Conservation (phyloP, 2,888 invertebrate species). For the Elmis aenea region DNA sequence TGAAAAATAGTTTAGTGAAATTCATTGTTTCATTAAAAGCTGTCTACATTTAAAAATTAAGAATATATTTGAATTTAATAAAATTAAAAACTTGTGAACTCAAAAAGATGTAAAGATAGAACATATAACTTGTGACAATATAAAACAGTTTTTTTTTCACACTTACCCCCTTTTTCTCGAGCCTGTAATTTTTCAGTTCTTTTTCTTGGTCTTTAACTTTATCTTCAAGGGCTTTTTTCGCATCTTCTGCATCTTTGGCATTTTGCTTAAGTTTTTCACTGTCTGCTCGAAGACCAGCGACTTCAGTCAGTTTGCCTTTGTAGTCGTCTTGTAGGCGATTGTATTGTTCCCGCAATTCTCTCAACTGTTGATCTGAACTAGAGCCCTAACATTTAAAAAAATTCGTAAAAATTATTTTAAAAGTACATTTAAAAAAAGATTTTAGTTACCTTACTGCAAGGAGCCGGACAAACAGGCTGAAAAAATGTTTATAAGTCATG, state of each 20-base stretch:
- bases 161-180: conserved; percentile 37
- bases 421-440: background rate
- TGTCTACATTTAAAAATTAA: too few species aligned
- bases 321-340: conserved; percentile 61
- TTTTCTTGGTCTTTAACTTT: conserved; percentile 57
- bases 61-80: too few species aligned
- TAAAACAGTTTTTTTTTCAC: too few species aligned
- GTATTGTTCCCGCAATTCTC: conserved; percentile 57
- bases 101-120: too few species aligned
- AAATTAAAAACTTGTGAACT: too few species aligned
- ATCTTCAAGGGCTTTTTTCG: conserved; percentile 55
- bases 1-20: too few species aligned
- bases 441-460: conserved; percentile 34
- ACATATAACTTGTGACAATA: too few species aligned
- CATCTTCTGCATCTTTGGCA: conserved; percentile 42
- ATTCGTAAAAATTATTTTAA: conserved; percentile 20
- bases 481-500: conserved; percentile 1
- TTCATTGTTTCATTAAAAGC: too few species aligned
- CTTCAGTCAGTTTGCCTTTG: conserved; percentile 64
- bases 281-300: conserved; percentile 51
- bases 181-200: conserved; percentile 41
- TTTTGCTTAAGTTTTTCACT: conserved; percentile 48
- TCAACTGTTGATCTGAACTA: conserved; percentile 53
- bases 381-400: conserved; percentile 6
- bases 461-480: conserved; percentile 30